A percentile compares a stretch with the other conserved stretches of the same genome.
Evolutionary conservation across 2,113 vertebrate genomes (phyloP).

Genomic region (Hemiscyllium ocellatum): DNA sequence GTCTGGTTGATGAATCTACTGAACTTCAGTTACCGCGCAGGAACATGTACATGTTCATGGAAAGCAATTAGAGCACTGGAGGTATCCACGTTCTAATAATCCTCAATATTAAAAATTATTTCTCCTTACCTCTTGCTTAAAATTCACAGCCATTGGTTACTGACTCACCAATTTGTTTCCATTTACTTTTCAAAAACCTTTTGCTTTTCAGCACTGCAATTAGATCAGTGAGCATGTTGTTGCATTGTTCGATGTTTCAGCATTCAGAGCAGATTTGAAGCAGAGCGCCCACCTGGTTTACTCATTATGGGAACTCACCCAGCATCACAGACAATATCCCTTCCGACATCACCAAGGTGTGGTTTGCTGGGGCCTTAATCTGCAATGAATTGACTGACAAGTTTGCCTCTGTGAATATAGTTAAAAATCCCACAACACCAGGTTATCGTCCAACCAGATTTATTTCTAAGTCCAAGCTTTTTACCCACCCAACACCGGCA

Average conservation of each 20-base stretch:
- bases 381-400: not conserved
- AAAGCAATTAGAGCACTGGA: not conserved
- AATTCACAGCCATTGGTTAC: not conserved
- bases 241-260: not conserved
- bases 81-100: not conserved
- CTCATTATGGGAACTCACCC: not conserved
- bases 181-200: not conserved
- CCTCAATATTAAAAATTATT: not conserved
- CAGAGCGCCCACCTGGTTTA: not conserved
- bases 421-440: too few species aligned
- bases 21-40: not conserved
- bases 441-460: too few species aligned
- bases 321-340: not conserved
- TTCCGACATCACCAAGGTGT: not conserved
- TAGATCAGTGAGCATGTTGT: not conserved
- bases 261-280: not conserved
- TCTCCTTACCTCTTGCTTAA: not conserved
- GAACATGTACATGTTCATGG: not conserved
- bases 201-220: not conserved
- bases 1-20: too few species aligned
- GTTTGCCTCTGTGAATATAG: not conserved
- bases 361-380: not conserved
- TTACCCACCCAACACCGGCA: too few species aligned
- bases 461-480: too few species aligned
- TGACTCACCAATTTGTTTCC: not conserved